Conservation (phyloP, 2,113 vertebrate genomes). For the human (Homo sapiens) region GRCh38 chr11:11227001-11227500, state of each 20-base stretch:
- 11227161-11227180: background rate
- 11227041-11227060: background rate
- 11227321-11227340: background rate
- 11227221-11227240: conserved; percentile 40
- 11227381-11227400: background rate
- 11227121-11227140: background rate
- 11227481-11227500: background rate
- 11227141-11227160: conserved; percentile 12
- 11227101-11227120: background rate
- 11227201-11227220: background rate
- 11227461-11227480: background rate
- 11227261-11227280: background rate
- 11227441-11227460: background rate
- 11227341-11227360: background rate
- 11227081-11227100: background rate
- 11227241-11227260: background rate
- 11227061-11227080: background rate
- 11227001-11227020: background rate
- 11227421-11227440: background rate
- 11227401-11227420: background rate
- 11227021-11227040: background rate
- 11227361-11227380: background rate
- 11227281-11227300: background rate
- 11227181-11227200: conserved; percentile 19
- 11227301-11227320: background rate